These are phyloP conservation scores for Athalia circularis DNA, from an alignment of 2,888 invertebrate species.

Conservation along the genomic window DNA sequence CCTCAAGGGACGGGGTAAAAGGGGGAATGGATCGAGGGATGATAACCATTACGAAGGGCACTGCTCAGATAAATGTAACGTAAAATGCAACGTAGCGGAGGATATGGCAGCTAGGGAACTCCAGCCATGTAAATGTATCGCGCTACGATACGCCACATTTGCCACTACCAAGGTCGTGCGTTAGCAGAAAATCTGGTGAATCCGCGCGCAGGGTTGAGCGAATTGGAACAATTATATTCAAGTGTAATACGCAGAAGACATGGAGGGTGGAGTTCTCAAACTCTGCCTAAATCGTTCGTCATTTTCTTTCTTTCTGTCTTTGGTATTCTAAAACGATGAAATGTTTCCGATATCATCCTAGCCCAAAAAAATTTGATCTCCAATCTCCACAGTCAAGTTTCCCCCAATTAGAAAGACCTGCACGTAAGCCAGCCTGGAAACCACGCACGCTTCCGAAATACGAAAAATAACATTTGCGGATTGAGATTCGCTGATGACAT, in stretches of 20 bases:
- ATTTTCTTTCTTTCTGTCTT: too few relatives aligned
- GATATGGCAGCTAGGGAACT: not conserved
- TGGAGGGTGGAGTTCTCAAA: not conserved
- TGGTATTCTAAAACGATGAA: too few relatives aligned
- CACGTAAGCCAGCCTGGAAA: too few relatives aligned
- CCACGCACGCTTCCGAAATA: too few relatives aligned
- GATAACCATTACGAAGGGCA: not conserved
- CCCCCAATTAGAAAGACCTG: too few relatives aligned
- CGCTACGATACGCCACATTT: conserved; percentile 22
- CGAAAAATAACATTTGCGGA: too few relatives aligned
- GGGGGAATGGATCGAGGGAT: not conserved
- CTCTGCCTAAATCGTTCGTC: too few relatives aligned
- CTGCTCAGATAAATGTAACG: conserved; percentile 39
- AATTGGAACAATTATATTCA: not conserved
- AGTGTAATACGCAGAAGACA: not conserved
- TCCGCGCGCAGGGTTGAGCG: not conserved
- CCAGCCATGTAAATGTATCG: conserved; percentile 27
- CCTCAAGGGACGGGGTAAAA: conserved; percentile 7
- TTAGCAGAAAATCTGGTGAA: not conserved
- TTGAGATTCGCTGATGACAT: too few relatives aligned
- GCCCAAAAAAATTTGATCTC: too few relatives aligned
- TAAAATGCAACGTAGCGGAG: conserved; percentile 30
- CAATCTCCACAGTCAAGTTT: too few relatives aligned
- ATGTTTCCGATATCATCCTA: too few relatives aligned
- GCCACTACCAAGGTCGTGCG: conserved; percentile 25